Evolutionary conservation across 2,888 invertebrate genomes (phyloP), one percentile per base, ranked within the genome.

Genomic region (Hylaea fasciaria): DNA sequence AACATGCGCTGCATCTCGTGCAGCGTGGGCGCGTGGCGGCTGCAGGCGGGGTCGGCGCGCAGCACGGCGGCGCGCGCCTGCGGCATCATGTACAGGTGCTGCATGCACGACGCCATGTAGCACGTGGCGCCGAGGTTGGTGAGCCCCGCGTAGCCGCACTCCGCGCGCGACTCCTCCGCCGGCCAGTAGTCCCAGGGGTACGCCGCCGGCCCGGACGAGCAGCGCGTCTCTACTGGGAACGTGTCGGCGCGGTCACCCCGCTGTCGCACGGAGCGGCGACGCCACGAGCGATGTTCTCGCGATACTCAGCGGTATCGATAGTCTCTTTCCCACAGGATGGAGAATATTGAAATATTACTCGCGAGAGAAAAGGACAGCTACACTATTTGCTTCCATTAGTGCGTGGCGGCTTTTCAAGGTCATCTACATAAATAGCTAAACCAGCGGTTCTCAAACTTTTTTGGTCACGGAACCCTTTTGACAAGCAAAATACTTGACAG

Each of bases 171-270:
- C 83, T 98, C 98, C 79, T 98, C 98, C 64, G 97, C 96, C 2
- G 98, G 98, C 98, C 98, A 98, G 87, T 98, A 98, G 86, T 98
- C 98, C 98, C 98, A 98, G 0, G 97, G 97, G 89, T 98, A 98
- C 0, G 97, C 0, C 93, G 76, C 11, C 16, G 32, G 32, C 37
- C 17, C 22, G 5, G 35, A 3, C 2, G 22, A 5, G 22, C 5
- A 22, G 5, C 35, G 35, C 35, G 35, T 9, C 9, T 11, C 9
- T 7, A 11, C 10, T 35, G 35, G 35, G 11, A 35, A 35, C 3
- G 9, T 35, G 9, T 11, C 35, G 11, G 35, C 9, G 9, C 9
- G 5, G 11, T 35, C 35, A 35, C 9, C 35, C 5, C 2, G 5
- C 35, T 35, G 22, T 22, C 22, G 22, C 2, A 5, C 22, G 22